Base-by-base conservation (phyloP, 1,140 invertebrate genomes). In the Pentalonia nigronervosa region DNA sequence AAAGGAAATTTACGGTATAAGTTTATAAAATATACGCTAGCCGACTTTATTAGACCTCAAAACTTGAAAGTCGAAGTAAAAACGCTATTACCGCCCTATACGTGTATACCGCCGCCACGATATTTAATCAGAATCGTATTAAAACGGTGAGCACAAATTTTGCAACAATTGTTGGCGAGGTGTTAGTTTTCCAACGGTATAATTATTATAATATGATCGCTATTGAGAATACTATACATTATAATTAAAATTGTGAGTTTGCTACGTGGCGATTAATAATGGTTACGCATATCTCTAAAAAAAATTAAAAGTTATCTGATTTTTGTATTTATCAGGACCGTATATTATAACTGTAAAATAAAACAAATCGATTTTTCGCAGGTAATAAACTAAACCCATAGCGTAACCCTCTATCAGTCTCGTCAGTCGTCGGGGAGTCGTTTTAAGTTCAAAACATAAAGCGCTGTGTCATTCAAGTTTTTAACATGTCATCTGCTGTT, bases 361-460 rank as follows among this genome's bases (percentile, higher is more conserved):
- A 67, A 67, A 67, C 25, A 67, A 67, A 67, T 60, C 9, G 30
- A 30, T 67, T n/a, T 34, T 76, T 1, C 1, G 11, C 50, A 76
- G 14, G 30, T n/a, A 34, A 76, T 76, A n/a, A 76, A 76, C n/a
- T n/a, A n/a, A 76, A 76, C 4, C n/a, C 14, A 30, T 67, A n/a
- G 30, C n/a, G 17, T 11, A n/a, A 67, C 30, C 30, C 60, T n/a
- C 60, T 76, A 76, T 76, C n/a, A n/a, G 60, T 76, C 25, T 67
- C 30, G 30, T 67, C 30, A 76, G 6, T 76, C 30, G 60, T 76
- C n/a, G 17, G 14, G n/a, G n/a, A 17, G 30, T 76, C 60, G 6
- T 76, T 76, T 76, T n/a, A n/a, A 76, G 30, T 76, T 76, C 30
- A 76, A n/a, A n/a, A n/a, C 60, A 76, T n/a, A 76, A 76, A n/a